Base-by-base conservation (phyloP, 2,113 vertebrate genomes). In the Tursiops truncatus region DNA sequence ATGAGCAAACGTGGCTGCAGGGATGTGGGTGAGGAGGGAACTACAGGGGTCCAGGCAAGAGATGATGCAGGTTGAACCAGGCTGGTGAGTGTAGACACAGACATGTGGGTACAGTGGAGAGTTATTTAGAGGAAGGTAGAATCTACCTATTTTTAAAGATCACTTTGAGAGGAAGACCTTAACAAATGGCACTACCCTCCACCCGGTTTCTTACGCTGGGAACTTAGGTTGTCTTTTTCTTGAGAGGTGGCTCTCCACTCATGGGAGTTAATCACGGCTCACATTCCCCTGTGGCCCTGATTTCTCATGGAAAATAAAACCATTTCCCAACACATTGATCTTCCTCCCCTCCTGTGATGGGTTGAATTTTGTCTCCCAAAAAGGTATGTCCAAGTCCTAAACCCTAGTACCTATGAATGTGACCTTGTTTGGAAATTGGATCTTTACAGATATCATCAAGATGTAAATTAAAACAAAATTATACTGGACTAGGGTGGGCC, bases 291-390 rank as follows among this genome's bases (percentile, higher is more conserved):
- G 81, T 77, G 95, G 65, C 15, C 50, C 74, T 89, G 82, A 93
- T 97, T 98, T 98, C 94, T 97, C 65, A 85, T 96, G 47, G 28
- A 62, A 98, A 97, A 98, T 97, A 89, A 98, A 97, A 97, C 90
- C 65, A 38, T 65, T 95, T 84, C 79, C 80, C 93, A 63, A 65
- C 96, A 91, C 95, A 98, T 91, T 97, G 96, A 98, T 98, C 97
- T 98, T 91, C 56, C 91, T 89, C 50, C 12, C 92, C 77, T 92
- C 67, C 89, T 68, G 6, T 47, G 56, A 60, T 76, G 26, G 56
- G 33, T 23, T 68, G 62, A 53, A 53, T 47, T 47, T 20, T 95
- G 53, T 56, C 44, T 58, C n/a, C 63, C 18, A 7, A 15, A 79
- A 71, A 90, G 17, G 20, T 83, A 77, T 17, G 2, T 5, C 86